phyloP scores from a whole-genome alignment of 2,113 vertebrate species.

The Piaya cayana region DNA sequence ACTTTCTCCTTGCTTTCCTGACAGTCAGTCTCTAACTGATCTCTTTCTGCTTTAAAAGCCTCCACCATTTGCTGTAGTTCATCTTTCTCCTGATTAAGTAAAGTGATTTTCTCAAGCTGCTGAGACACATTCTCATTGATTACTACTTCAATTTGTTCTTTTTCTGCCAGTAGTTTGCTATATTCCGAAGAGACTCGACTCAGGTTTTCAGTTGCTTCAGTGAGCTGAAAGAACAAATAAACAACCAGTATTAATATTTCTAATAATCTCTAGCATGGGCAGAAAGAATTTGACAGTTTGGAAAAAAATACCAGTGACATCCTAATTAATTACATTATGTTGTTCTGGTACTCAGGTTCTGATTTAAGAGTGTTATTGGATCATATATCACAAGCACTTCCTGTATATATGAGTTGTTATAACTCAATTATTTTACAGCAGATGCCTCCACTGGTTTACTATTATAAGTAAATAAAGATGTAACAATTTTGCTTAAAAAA shows the following conservation, averaged over 20 bases:
- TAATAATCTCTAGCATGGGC: too few species aligned
- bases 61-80: constrained; percentile 52
- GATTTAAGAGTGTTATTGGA: not conserved
- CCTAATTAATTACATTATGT: not conserved
- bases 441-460: not conserved
- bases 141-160: not conserved
- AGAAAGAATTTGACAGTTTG: not conserved
- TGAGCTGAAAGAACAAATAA: constrained; percentile 32
- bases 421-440: not conserved
- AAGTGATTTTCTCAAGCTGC: constrained; percentile 36
- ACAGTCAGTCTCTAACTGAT: constrained; percentile 41
- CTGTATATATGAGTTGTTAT: not conserved
- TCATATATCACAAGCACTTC: not conserved
- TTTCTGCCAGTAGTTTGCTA: not conserved
- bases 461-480: not conserved
- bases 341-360: not conserved
- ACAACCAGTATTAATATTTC: not conserved
- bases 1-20: constrained; percentile 53
- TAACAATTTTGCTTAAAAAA: not conserved
- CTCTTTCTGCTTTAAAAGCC: constrained; percentile 19
- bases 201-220: constrained; percentile 13
- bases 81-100: constrained; percentile 50
- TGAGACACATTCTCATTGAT: not conserved
- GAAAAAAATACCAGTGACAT: not conserved
- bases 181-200: not conserved